phyloP scores from a whole-genome alignment of 1,140 invertebrate genomes.

The Brachionus manjavacas region DNA sequence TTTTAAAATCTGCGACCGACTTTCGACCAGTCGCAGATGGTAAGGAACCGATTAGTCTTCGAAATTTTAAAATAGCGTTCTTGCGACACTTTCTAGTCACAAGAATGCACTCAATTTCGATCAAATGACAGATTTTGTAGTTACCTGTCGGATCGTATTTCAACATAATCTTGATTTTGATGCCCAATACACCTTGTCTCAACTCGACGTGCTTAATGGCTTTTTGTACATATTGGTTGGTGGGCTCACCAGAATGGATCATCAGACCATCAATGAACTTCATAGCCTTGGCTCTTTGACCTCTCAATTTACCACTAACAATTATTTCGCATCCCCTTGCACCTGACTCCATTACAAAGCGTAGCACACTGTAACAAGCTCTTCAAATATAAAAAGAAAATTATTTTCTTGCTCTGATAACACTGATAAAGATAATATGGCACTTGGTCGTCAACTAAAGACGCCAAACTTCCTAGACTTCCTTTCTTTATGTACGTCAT shows the following conservation, averaged over 20 bases:
- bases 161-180: constrained; percentile 99
- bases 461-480: too few relatives aligned
- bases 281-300: constrained; percentile 99
- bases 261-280: constrained; percentile 99
- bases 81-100: neutral
- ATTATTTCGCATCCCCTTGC: constrained; percentile 94
- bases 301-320: constrained; percentile 94
- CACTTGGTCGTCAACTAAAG: too few relatives aligned
- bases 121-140: neutral
- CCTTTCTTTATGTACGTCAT: too few relatives aligned
- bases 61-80: constrained; percentile 3
- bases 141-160: constrained; percentile 86
- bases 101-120: constrained; percentile 34
- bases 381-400: constrained; percentile 56
- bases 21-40: neutral
- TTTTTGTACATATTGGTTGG: constrained; percentile 94
- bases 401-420: too few relatives aligned
- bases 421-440: too few relatives aligned
- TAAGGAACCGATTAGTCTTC: neutral
- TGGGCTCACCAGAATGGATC: constrained; percentile 98
- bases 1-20: neutral
- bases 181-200: constrained; percentile 79
- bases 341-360: constrained; percentile 99
- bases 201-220: constrained; percentile 94
- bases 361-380: constrained; percentile 95